Percentiles rank a stretch among this genome's conserved stretches.
phyloP scores from a whole-genome alignment of 2,888 invertebrate genomes.

The Panzeria rudis region DNA sequence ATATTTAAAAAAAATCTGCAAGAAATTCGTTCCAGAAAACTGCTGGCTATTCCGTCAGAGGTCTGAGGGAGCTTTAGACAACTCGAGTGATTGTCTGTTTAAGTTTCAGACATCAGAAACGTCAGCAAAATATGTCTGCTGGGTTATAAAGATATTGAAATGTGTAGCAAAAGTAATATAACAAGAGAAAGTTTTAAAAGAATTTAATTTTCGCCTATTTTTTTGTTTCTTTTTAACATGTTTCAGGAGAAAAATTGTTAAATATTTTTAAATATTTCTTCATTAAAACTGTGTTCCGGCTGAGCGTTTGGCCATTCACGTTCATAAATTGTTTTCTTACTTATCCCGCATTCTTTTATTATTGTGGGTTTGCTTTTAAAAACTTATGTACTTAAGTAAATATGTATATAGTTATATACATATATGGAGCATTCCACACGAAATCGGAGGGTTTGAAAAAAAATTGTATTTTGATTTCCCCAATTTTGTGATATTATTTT shows the following conservation, averaged over 20 bases:
- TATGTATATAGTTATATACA: not conserved
- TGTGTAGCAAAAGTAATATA: not conserved
- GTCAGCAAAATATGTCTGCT: no score
- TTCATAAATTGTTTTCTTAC: constrained; percentile 26
- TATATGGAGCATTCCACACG: no score
- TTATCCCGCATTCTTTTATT: constrained; percentile 2
- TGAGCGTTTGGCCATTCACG: not conserved
- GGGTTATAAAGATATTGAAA: not conserved
- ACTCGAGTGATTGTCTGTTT: no score
- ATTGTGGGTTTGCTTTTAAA: constrained; percentile 36
- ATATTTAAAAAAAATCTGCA: no score
- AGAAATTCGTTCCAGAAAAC: no score
- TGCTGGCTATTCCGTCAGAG: no score
- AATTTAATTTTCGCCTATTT: constrained; percentile 33
- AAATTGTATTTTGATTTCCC: no score
- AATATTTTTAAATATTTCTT: not conserved
- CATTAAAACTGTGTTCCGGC: not conserved
- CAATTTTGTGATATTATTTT: no score
- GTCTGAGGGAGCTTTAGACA: no score
- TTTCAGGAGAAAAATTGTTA: constrained; percentile 1
- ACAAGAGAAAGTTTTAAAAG: not conserved
- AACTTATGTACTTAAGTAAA: not conserved
- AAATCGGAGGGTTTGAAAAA: no score
- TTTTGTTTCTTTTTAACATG: not conserved
- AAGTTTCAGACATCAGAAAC: no score